Base-by-base conservation (phyloP, 1,140 invertebrate genomes). In the Wasmannia auropunctata region DNA sequence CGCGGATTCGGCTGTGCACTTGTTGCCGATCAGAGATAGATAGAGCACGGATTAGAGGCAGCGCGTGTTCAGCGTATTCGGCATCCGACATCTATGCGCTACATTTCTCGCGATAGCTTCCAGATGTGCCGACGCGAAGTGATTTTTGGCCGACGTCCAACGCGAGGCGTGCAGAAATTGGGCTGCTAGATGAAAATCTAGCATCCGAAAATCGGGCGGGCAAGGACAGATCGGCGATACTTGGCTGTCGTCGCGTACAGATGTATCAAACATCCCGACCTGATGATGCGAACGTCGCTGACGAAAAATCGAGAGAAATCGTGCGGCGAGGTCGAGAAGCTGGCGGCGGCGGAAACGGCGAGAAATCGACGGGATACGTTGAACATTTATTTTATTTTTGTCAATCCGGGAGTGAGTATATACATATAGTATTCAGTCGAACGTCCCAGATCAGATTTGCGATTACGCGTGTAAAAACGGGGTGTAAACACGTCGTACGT, bases 311-410 rank as follows among this genome's bases (percentile, higher is more conserved):
- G 43, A 54, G 60, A 11, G 3, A 51, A 74, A 74, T 65, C 60
- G 46, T 58, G 19, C 43, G 37, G n/a, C n/a, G n/a, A n/a, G n/a
- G n/a, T n/a, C n/a, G n/a, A n/a, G n/a, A n/a, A 51, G 7, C 19
- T 63, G 22, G 22, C 58, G 19, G 11, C 6, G 31, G 14, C 51
- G 65, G 31, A 11, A 46, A 19, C 58, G 62, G 60, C 14, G n/a
- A n/a, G n/a, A 56, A 31, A n/a, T 11, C 25, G 58, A n/a, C 28
- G 34, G 1, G 31, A n/a, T n/a, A n/a, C 16, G 85, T 86, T 31
- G 72, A 88, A 88, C 60, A 65, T 88, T 79, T 60, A 89, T 80
- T 88, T 79, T 60, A 89, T 80, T 67, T 86, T 49, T 67, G 22
- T 28, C 34, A 67, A 69, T 49, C 34, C 6, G 63, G 62, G n/a